Conservation (phyloP, 2,113 vertebrate species). For the Oryzias curvinotus region DNA sequence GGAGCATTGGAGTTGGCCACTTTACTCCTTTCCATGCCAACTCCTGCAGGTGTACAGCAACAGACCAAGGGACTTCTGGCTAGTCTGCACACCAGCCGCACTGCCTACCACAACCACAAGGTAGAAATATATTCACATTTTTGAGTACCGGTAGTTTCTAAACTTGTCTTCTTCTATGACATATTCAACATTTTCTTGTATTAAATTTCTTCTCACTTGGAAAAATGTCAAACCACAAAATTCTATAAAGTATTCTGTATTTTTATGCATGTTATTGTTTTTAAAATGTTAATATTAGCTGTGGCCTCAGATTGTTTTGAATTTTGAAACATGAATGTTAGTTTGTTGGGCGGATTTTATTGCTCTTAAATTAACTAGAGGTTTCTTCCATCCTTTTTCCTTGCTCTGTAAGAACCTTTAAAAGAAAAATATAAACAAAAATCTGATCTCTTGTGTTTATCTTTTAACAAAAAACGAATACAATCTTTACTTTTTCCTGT, state of each 20-base stretch:
- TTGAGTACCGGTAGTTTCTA: not conserved
- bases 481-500: not conserved
- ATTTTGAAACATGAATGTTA: too few relatives aligned
- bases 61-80: conserved; percentile 97
- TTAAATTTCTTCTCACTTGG: too few relatives aligned
- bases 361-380: not conserved
- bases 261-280: too few relatives aligned
- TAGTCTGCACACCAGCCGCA: conserved; percentile 94
- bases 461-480: not conserved
- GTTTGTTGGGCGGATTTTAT: too few relatives aligned
- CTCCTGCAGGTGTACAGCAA: conserved; percentile 93
- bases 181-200: too few relatives aligned
- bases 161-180: too few relatives aligned
- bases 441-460: too few relatives aligned
- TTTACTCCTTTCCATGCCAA: conserved; percentile 90
- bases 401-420: not conserved
- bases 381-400: not conserved
- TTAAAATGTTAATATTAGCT: too few relatives aligned
- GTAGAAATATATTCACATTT: conserved; percentile 58
- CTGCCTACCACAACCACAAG: conserved; percentile 98
- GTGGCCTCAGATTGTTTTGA: too few relatives aligned
- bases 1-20: conserved; percentile 94
- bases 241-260: too few relatives aligned
- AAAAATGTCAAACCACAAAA: too few relatives aligned
- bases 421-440: not conserved